phyloP scores from a whole-genome alignment of 2,888 invertebrate species.

The Ornithoptera priamus region DNA sequence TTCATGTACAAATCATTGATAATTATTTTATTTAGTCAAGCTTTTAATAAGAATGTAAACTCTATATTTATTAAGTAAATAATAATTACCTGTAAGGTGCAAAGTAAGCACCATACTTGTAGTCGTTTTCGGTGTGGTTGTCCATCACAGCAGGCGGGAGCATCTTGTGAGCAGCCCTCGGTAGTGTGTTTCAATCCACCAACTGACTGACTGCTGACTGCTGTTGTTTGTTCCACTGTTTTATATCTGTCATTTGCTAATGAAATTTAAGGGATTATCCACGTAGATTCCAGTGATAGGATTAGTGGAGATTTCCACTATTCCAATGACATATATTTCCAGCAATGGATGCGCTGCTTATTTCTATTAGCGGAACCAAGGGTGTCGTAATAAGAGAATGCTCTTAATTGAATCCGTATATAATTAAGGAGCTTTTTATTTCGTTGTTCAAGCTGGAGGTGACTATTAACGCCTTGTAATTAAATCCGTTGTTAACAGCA shows the following conservation, averaged over 20 bases:
- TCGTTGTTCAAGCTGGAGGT: conserved; percentile 21
- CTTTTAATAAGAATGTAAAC: too few species aligned
- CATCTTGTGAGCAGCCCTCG: conserved; percentile 72
- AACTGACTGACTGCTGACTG: conserved; percentile 73
- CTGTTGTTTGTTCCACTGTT: conserved; percentile 39
- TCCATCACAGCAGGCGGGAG: conserved; percentile 52
- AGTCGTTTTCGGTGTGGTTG: conserved; percentile 58
- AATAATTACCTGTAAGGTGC: conserved; percentile 60
- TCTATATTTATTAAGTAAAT: not conserved
- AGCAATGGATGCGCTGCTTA: conserved; percentile 46
- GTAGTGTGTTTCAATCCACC: conserved; percentile 62
- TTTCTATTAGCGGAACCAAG: conserved; percentile 34
- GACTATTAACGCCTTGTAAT: conserved; percentile 6
- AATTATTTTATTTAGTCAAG: too few species aligned
- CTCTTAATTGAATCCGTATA: conserved; percentile 43
- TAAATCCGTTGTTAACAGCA: conserved; percentile 8
- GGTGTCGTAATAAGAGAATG: conserved; percentile 27
- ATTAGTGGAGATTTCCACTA: conserved; percentile 61
- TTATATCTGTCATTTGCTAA: conserved; percentile 65
- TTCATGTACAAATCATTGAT: too few species aligned
- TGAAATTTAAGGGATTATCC: conserved; percentile 69
- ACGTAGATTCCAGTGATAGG: conserved; percentile 63
- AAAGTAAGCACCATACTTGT: conserved; percentile 64
- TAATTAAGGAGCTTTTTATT: conserved; percentile 35
- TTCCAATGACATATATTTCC: conserved; percentile 58